A percentile compares a stretch with the other conserved stretches of the same genome.
Conservation (phyloP, 2,888 invertebrate genomes). For the Endomychus coccineus region DNA sequence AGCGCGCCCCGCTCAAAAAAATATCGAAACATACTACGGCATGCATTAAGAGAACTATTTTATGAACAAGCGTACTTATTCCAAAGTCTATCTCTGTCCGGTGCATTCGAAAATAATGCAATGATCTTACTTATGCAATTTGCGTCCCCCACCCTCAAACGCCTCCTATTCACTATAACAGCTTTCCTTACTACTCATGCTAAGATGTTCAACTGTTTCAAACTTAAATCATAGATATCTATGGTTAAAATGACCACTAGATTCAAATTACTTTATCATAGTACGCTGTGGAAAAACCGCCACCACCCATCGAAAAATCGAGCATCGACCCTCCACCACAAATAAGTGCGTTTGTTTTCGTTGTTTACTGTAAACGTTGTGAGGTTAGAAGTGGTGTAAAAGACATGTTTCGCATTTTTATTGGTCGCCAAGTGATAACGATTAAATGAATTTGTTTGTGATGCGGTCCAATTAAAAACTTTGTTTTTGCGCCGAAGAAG, state of each 20-base stretch:
- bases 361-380: conserved; percentile 3
- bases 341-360: no score
- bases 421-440: conserved; percentile 16
- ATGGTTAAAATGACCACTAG: conserved; percentile 34
- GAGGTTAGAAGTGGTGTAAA: conserved; percentile 11
- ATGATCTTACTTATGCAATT: conserved; percentile 31
- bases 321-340: not conserved
- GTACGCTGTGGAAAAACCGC: no score
- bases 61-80: not conserved
- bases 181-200: conserved; percentile 36
- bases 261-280: no score
- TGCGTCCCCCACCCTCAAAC: conserved; percentile 28
- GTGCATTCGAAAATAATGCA: conserved; percentile 19
- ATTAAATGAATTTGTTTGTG: no score
- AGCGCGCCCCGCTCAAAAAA: not conserved
- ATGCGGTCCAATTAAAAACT: no score
- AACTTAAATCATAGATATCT: conserved; percentile 39
- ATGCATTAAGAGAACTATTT: conserved; percentile 1
- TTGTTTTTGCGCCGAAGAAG: no score
- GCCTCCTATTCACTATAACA: conserved; percentile 31
- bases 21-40: not conserved
- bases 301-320: conserved; percentile 10
- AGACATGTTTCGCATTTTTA: conserved; percentile 11
- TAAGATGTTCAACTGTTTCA: conserved; percentile 42
- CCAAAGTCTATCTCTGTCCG: no score